Percentiles rank a stretch among this genome's conserved stretches.
phyloP scores from a whole-genome alignment of 1,140 invertebrate genomes.

The Drosophila carrolli region DNA sequence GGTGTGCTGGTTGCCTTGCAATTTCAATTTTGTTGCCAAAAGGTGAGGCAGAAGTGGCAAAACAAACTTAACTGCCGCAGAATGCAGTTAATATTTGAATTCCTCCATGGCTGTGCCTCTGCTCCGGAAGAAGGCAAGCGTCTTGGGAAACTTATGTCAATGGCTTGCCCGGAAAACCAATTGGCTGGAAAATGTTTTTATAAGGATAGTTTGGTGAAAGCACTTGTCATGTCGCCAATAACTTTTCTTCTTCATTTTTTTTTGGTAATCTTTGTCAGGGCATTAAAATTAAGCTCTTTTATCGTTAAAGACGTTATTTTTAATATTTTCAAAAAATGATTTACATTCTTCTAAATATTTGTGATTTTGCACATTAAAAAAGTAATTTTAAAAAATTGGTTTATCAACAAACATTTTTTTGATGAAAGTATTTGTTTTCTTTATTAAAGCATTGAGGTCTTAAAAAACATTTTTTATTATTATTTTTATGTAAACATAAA shows the following conservation, averaged over 20 bases:
- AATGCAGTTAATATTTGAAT: conserved; percentile 59
- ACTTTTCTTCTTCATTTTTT: conserved; percentile 2
- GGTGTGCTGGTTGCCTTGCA: conserved; percentile 35
- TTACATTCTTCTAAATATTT: too few relatives aligned
- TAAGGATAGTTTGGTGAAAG: not conserved
- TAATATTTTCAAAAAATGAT: not conserved
- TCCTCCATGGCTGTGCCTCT: conserved; percentile 9
- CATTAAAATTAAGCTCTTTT: not conserved
- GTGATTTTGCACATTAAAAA: too few relatives aligned
- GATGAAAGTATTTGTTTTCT: too few relatives aligned
- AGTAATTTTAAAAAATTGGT: too few relatives aligned
- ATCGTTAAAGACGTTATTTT: not conserved
- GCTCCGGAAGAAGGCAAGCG: not conserved
- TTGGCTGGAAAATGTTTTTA: conserved; percentile 19
- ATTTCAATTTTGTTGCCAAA: conserved; percentile 41
- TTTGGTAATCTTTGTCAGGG: conserved; percentile 1
- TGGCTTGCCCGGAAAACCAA: conserved; percentile 13
- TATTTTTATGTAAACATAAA: too few relatives aligned
- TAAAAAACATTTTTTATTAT: too few relatives aligned
- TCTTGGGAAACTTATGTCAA: conserved; percentile 22
- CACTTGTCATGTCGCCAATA: not conserved
- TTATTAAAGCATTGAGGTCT: too few relatives aligned
- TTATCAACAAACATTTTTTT: too few relatives aligned
- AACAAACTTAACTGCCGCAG: conserved; percentile 56
- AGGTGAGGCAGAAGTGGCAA: conserved; percentile 17